These are phyloP conservation scores for Cryptoprocta ferox DNA, from an alignment of 2,797 vertebrate genomes.

Conservation along the genomic window DNA sequence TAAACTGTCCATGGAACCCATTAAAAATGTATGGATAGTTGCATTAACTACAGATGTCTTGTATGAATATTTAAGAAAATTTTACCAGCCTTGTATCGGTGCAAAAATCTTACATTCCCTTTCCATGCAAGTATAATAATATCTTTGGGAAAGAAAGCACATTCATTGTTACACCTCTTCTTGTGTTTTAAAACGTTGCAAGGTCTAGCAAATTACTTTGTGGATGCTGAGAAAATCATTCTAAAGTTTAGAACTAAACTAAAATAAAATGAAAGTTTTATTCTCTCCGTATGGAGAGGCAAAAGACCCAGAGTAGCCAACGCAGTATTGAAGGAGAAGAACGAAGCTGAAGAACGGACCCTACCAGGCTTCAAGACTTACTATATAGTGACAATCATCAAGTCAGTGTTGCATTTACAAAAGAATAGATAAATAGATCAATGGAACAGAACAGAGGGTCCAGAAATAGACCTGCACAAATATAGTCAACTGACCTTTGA, in stretches of 20 bases:
- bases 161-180: background rate
- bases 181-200: slow-evolving; percentile 4
- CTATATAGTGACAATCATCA: background rate
- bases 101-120: background rate
- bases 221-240: background rate
- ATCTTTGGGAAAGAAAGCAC: background rate
- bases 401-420: background rate
- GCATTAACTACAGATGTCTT: background rate
- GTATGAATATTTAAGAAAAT: background rate
- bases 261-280: too few species aligned
- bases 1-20: background rate
- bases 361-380: background rate
- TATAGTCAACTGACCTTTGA: background rate
- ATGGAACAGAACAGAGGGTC: background rate
- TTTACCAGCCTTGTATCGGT: background rate
- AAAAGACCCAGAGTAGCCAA: background rate
- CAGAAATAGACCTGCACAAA: background rate
- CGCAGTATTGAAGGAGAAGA: background rate
- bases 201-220: background rate
- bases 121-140: background rate
- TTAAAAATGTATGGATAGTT: background rate
- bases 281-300: too few species aligned
- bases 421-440: background rate
- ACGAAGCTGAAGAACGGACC: background rate
- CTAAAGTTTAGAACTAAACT: background rate